Conservation (phyloP, 1,140 invertebrate species). For the Pseudomyrmex sp. region DNA sequence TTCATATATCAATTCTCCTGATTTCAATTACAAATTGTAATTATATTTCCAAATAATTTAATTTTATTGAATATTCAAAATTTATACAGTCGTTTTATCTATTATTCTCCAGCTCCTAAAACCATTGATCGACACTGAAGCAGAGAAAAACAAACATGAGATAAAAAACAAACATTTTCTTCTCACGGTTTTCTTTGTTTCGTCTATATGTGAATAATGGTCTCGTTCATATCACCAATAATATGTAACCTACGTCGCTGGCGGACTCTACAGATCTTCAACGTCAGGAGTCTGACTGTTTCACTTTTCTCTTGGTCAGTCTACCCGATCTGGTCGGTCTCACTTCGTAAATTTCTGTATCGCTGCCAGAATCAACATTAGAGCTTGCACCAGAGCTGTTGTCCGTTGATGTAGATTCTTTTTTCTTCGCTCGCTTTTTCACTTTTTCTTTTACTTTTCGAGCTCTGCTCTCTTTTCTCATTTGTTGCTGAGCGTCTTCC, state of each 20-base stretch:
- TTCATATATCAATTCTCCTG: conserved; percentile 15
- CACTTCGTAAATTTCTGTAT: conserved; percentile 77
- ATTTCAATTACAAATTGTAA: too few species aligned
- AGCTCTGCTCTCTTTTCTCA: conserved; percentile 18
- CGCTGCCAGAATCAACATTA: conserved; percentile 70
- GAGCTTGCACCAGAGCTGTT: conserved; percentile 19
- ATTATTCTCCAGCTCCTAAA: too few species aligned
- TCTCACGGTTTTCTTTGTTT: too few species aligned
- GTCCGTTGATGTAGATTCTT: conserved; percentile 32
- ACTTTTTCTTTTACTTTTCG: neutral
- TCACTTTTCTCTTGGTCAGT: conserved; percentile 74
- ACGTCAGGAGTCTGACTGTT: conserved; percentile 75
- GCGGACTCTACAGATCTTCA: too few species aligned
- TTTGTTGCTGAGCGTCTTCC: neutral
- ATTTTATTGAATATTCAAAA: too few species aligned
- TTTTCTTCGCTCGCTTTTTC: conserved; percentile 32
- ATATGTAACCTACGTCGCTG: too few species aligned
- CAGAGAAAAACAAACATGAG: too few species aligned
- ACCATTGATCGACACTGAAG: too few species aligned
- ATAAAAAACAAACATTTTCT: too few species aligned
- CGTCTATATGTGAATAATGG: too few species aligned
- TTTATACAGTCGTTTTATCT: conserved; percentile 63
- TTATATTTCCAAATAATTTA: too few species aligned
- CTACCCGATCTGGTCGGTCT: conserved; percentile 82
- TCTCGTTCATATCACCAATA: too few species aligned